Conservation (phyloP, 2,888 invertebrate genomes). For the Rhagonycha lutea region DNA sequence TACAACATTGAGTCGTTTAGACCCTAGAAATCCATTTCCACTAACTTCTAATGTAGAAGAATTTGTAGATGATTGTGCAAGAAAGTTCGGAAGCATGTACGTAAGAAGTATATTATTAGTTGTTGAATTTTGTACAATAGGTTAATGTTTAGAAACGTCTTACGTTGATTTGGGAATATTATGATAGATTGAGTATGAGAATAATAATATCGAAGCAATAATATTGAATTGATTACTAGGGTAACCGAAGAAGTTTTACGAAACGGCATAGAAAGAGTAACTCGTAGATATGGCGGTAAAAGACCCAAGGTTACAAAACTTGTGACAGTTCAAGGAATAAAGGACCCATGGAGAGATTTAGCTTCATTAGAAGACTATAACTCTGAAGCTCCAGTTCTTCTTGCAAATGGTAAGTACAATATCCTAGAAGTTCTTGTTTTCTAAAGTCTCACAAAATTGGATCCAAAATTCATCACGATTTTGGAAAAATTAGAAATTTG, state of each 20-base stretch:
- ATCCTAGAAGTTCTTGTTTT: not conserved
- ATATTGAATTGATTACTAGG: not conserved
- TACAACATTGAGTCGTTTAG: not conserved
- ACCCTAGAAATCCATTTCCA: not conserved
- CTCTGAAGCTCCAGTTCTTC: constrained; percentile 5
- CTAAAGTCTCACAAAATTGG: too few relatives aligned
- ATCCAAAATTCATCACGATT: too few relatives aligned
- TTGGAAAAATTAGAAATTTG: too few relatives aligned
- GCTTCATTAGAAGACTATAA: constrained; percentile 6
- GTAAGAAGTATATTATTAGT: not conserved
- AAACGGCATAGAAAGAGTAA: not conserved
- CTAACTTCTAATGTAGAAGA: not conserved
- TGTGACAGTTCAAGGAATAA: constrained; percentile 9
- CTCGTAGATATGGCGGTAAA: not conserved
- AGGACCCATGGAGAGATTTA: constrained; percentile 4
- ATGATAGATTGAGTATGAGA: too few relatives aligned
- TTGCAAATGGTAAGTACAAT: not conserved
- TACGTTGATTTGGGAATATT: too few relatives aligned
- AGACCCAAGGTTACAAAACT: constrained; percentile 8
- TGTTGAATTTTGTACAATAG: too few relatives aligned
- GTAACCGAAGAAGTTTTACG: not conserved
- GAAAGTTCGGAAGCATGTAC: constrained; percentile 1
- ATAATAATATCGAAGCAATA: too few relatives aligned
- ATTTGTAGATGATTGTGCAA: not conserved
- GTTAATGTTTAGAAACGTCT: too few relatives aligned